phyloP scores from a whole-genome alignment of 2,113 vertebrate species.

The Mirza zaza region DNA sequence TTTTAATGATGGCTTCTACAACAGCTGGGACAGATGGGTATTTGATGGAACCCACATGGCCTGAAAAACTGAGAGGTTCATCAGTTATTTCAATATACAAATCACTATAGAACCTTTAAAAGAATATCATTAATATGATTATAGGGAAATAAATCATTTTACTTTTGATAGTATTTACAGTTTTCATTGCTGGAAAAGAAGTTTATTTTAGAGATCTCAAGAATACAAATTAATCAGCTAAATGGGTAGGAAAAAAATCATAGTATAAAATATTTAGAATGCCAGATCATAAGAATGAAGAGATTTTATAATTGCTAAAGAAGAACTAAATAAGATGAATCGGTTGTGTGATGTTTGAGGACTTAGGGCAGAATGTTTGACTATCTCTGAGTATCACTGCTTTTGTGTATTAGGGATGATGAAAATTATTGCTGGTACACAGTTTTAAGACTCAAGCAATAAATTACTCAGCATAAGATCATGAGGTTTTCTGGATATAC shows the following conservation, averaged over 20 bases:
- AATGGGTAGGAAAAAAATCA: slow-evolving; percentile 1
- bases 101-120: background rate
- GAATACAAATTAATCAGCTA: slow-evolving; percentile 5
- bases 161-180: background rate
- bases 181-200: slow-evolving; percentile 9
- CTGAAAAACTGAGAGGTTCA: background rate
- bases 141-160: background rate
- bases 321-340: background rate
- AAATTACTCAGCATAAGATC: slow-evolving; percentile 8
- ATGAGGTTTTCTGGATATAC: background rate
- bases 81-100: slow-evolving; percentile 26
- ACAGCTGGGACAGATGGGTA: background rate
- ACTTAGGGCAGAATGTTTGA: background rate
- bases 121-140: background rate
- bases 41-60: background rate
- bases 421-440: background rate
- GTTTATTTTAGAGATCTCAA: slow-evolving; percentile 4
- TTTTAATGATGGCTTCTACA: background rate
- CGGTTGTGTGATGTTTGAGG: background rate
- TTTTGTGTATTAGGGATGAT: background rate
- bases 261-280: background rate
- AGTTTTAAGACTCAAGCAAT: slow-evolving; percentile 44
- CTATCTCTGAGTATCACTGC: background rate
- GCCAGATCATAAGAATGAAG: slow-evolving; percentile 1
- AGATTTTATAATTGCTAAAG: background rate